phyloP scores from a whole-genome alignment of 2,113 vertebrate species.

The Nesoenas mayeri region DNA sequence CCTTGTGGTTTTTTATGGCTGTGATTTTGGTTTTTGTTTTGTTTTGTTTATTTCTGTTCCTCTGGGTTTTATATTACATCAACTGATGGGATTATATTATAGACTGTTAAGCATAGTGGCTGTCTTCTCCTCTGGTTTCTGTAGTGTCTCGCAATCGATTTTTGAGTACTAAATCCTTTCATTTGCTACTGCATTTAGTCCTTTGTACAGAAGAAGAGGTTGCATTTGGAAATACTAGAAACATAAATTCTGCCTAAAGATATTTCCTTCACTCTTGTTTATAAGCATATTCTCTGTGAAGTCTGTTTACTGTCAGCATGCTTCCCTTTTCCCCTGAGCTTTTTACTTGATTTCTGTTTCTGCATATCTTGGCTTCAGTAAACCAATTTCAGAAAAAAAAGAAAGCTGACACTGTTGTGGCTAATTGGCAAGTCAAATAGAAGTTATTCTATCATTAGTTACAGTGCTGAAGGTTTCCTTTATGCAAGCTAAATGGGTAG shows the following conservation, averaged over 20 bases:
- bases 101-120: neutral
- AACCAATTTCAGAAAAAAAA: neutral
- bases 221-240: neutral
- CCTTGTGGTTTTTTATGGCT: neutral
- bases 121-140: neutral
- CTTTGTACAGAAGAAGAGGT: neutral
- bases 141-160: neutral
- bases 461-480: neutral
- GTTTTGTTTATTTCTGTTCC: neutral
- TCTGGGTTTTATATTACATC: neutral
- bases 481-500: neutral
- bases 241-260: neutral
- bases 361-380: neutral
- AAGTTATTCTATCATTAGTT: neutral
- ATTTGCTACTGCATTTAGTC: neutral
- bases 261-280: neutral
- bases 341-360: neutral
- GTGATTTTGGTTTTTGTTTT: neutral
- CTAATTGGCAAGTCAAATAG: neutral
- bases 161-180: neutral
- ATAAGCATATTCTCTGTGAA: neutral
- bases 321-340: neutral
- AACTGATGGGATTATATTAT: neutral
- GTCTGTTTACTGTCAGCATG: neutral
- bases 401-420: neutral